Base-by-base conservation (phyloP, 2,888 invertebrate species). In the Dasysyrphus albostriatus region DNA sequence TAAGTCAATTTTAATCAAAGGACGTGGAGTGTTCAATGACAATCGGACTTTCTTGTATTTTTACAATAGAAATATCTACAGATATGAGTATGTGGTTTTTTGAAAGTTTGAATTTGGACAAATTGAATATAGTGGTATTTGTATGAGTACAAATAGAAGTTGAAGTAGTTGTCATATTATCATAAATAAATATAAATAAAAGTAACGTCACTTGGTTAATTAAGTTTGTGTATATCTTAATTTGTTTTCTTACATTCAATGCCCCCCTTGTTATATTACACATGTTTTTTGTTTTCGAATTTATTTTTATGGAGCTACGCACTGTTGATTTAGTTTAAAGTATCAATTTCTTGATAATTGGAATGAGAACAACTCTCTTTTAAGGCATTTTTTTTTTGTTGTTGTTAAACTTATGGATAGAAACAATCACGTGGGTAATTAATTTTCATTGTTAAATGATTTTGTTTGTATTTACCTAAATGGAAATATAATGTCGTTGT, bases 51-150 rank as follows among this genome's bases (percentile, higher is more conserved):
- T 58, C 70, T 78, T 70, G 39, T 51, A 61, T 59, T 72, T 54
- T 72, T 54, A 54, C 29, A n/a, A 32, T 54, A 8, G 29, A 54
- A 54, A n/a, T 54, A 51, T 12, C 4, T 54, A 24, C 3, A 24
- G 24, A 2, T 32, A 32, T 14, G 8, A 14, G 14, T 32, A 32
- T 14, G 8, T 29, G 14, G n/a, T 7, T n/a, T 32, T 29, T 56
- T 74, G 73, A 39, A 69, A 69, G 81, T 67, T 61, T 81, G 54
- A 76, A 32, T 67, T 76, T 58, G 39, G 80, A 74, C 69, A 81
- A 84, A 75, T 75, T 59, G 58, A 63, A 32, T n/a, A 16, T n/a
- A 16, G 32, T 32, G 7, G 32, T 6, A 19, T 12, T 5, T 51
- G 24, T 6, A 54, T n/a, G 51, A 10, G 10, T 6, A 10, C 37